Evolutionary conservation across 2,113 vertebrate genomes (phyloP).

Genomic region (Sisor rabdophorus): DNA sequence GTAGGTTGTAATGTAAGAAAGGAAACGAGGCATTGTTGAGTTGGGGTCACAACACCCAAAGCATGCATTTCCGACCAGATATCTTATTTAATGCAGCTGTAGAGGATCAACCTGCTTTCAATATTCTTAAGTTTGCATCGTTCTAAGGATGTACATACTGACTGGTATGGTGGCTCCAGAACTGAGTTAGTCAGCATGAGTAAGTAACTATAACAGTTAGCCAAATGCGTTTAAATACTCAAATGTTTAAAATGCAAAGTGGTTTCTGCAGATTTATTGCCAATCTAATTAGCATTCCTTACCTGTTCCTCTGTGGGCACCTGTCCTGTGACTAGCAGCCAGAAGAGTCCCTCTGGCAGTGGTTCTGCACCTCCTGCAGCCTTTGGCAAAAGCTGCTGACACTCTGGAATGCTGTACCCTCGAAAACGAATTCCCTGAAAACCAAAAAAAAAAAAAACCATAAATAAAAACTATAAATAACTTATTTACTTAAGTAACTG

Average conservation of each 20-base stretch:
- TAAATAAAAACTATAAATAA: too few species aligned
- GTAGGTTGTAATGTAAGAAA: too few species aligned
- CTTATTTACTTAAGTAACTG: background rate
- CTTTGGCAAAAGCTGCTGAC: slow-evolving; percentile 88
- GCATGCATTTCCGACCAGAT: too few species aligned
- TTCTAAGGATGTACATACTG: background rate
- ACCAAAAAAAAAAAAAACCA: background rate
- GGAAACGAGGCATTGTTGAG: too few species aligned
- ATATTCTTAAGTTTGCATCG: too few species aligned
- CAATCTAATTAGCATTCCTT: slow-evolving; percentile 26
- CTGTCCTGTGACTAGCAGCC: slow-evolving; percentile 90
- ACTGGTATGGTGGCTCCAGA: background rate
- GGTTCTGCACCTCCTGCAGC: slow-evolving; percentile 87
- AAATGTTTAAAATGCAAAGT: background rate
- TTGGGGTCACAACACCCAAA: too few species aligned
- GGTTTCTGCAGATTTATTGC: background rate
- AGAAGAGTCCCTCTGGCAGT: slow-evolving; percentile 91
- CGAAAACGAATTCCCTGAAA: slow-evolving; percentile 93
- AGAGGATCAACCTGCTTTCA: background rate
- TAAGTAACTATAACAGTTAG: too few species aligned
- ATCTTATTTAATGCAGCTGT: background rate
- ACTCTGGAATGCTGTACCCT: slow-evolving; percentile 95
- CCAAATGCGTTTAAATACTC: too few species aligned
- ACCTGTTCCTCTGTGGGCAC: slow-evolving; percentile 92
- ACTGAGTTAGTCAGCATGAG: background rate